Evolutionary conservation across 2,888 invertebrate species (phyloP), one percentile per base, ranked within the genome.

Genomic region (Machimus rusticus): DNA sequence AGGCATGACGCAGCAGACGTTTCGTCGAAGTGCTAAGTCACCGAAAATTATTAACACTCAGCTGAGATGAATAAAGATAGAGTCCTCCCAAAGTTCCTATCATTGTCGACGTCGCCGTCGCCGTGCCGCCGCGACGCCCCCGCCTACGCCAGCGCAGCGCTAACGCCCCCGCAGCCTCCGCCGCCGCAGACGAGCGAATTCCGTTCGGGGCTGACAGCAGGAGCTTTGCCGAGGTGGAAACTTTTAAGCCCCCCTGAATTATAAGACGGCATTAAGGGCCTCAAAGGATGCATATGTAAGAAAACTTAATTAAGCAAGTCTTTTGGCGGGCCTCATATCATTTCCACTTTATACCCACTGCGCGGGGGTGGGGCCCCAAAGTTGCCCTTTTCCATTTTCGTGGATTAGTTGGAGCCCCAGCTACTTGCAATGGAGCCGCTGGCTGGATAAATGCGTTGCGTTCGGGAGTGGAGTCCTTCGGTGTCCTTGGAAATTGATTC

Each of bases 21-120:
- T 66, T 66, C 39, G 76, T 34, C 34, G 76, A 76, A 76, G 76
- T 76, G 76, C 76, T 37, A 76, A 76, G 76, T 76, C 76, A 76
- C 76, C 76, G 37, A 37, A 76, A 76, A 76, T 76, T 76, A 76
- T 76, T 76, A 76, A 76, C 76, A 76, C 76, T 76, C 76, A 76
- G 76, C 28, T 76, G 76, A 76, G 76, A 76, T 76, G 76, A 76
- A 76, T 76, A 76, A 39, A 76, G 76, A 76, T 76, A 76, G 76
- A 66, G 66, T 66, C 28, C 66, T 66, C 76, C 76, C 34, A 28
- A 76, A 76, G 76, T 76, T 37, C 37, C 76, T 39, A 76, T 76
- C 76, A 76, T 34, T 34, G 76, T 76, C 74, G 74, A 2, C 43
- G 43, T 2, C 74, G 19, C 66, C 6, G 28, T n/a, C n/a, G n/a